Base-by-base conservation (phyloP, 2,113 vertebrate species). In the Eptatretus burgeri region DNA sequence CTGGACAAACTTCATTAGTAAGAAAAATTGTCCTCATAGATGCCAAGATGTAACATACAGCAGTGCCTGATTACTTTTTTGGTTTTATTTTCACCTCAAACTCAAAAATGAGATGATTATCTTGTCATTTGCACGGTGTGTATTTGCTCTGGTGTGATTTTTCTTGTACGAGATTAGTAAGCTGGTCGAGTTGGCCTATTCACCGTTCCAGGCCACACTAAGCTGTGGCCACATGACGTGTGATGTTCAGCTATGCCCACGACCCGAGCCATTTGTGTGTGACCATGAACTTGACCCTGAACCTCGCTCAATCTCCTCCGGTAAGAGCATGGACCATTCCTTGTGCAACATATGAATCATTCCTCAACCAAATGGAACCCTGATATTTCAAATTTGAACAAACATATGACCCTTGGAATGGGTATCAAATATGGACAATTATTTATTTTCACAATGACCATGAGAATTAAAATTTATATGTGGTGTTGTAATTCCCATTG, bases 191-290 rank as follows among this genome's bases (percentile, higher is more conserved):
- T 70, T 84, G 66, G 91, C 85, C 1, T 98, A 98, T 64, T 82
- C 83, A 1, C 85, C 91, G 9, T 93, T 98, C 77, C 88, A 93
- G 3, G 91, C 91, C 19, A 79, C 84, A 50, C 76, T 98, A 70
- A 86, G 85, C 69, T 98, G 91, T 67, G 91, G 91, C 64, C 85
- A 96, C 73, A 71, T 93, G 66, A 79, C 85, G 0, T 87, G 89
- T 51, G 88, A 98, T 9, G 89, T 98, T 65, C 89, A 95, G 73
- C 86, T 93, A 52, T 98, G 95, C 72, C 91, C 91, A 66, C 82
- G 89, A 62, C 91, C 91, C 53, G 91, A 96, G 65, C 83, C 85
- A 16, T 76, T 98, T 14, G 66, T 85, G 50, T 72, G 86, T 67
- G 91, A 98, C 69, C 86, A 96, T 64, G 89, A 98, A 70, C 81